Percentiles rank a stretch among this genome's conserved stretches.
Evolutionary conservation across 2,797 vertebrate genomes (phyloP).

Genomic region (Poeciliopsis presidionis): DNA sequence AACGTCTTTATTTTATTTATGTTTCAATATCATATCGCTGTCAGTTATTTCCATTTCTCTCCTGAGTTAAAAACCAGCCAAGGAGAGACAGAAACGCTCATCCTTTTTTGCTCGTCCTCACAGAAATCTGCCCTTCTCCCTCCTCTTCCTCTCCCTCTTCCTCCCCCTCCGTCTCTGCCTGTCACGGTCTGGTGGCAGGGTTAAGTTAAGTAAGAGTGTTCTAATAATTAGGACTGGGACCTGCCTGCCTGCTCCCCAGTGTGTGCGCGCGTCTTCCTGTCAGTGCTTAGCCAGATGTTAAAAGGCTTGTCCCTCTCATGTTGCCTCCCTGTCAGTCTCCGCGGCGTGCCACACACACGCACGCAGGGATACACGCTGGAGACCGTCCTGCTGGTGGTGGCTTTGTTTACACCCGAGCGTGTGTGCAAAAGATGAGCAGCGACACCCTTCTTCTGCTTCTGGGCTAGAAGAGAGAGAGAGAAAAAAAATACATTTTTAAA

Average conservation of each 20-base stretch:
- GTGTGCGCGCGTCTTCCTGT: slow-evolving; percentile 64
- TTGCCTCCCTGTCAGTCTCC: slow-evolving; percentile 77
- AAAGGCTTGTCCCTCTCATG: slow-evolving; percentile 86
- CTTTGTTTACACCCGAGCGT: slow-evolving; percentile 66
- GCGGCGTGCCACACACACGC: slow-evolving; percentile 52
- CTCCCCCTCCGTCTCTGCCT: slow-evolving; percentile 71
- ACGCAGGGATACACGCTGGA: slow-evolving; percentile 10
- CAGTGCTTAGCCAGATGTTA: slow-evolving; percentile 96
- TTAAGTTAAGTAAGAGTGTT: slow-evolving; percentile 93
- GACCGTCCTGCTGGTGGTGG: slow-evolving; percentile 55
- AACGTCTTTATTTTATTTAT: background rate
- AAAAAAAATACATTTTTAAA: background rate
- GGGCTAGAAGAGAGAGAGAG: background rate
- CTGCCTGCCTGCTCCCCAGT: slow-evolving; percentile 42
- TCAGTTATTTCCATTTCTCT: background rate
- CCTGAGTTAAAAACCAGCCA: slow-evolving; percentile 65
- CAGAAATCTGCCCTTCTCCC: slow-evolving; percentile 64
- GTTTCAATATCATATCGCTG: background rate
- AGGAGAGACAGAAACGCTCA: slow-evolving; percentile 68
- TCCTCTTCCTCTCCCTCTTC: slow-evolving; percentile 41
- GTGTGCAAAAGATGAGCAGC: slow-evolving; percentile 27
- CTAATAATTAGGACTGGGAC: slow-evolving; percentile 89
- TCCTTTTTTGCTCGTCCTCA: slow-evolving; percentile 66
- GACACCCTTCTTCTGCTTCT: background rate
- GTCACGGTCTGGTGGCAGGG: slow-evolving; percentile 81